Evolutionary conservation across 2,888 invertebrate species (phyloP), one percentile per base, ranked within the genome.

Genomic region (Archips xylosteana): DNA sequence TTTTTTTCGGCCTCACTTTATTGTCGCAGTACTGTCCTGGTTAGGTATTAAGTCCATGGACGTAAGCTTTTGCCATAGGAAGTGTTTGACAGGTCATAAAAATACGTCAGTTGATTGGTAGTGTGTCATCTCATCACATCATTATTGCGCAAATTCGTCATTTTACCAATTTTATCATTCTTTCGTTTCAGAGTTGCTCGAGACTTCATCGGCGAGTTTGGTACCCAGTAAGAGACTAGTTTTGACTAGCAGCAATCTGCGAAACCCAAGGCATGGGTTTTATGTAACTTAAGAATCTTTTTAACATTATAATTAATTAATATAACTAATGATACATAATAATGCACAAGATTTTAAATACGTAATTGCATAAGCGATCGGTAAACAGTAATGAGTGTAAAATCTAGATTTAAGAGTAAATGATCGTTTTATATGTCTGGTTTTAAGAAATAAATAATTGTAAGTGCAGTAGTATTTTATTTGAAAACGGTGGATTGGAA

Each of bases 341-440:
- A 75, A 75, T 74, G 78, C 78, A 78, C 78, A 76, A 78, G 60
- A 74, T 72, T 75, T 76, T 39, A 75, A 73, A 76, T 78, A 78
- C 78, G 78, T 78, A 78, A 78, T 76, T 75, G 68, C 73, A 75
- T 76, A 76, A 62, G 70, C 70, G 67, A 54, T 61, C 70, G 67
- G 61, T 72, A 70, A 65, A 65, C 69, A 75, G 69, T 61, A 75
- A 75, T 62, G 32, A 47, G 68, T 70, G 67, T 70, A 73, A 71
- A 61, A 57, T 59, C 49, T 54, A 70, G 62, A 57, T 66, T 66
- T 82, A 80, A 80, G 78, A 76, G 76, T 79, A 80, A 81, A 76
- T 79, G 77, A 79, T 81, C 81, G 78, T 86, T 86, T 86, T 85
- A 75, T 86, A 86, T 85, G 81, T 82, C 80, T 76, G 81, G 80